Base-by-base conservation (phyloP, 2,888 invertebrate genomes). In the Hymenopus coronatus region DNA sequence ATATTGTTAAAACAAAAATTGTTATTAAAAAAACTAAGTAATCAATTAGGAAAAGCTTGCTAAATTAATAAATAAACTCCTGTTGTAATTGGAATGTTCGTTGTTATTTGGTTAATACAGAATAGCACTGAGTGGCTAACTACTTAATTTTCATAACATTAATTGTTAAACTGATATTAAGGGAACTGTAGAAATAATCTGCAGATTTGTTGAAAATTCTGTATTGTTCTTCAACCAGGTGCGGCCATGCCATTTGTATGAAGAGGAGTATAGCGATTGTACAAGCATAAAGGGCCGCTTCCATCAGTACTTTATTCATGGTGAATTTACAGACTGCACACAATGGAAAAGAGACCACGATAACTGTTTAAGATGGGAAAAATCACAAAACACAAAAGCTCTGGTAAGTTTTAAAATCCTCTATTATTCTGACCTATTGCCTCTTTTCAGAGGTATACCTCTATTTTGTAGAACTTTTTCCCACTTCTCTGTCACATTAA, bases 271-370 rank as follows among this genome's bases (percentile, higher is more conserved):
- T 92, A 94, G 94, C 30, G 97, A 98, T 91, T 98, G 98, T 92
- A 96, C 94, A 88, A 96, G 97, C 91, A 93, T 97, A 28, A 95
- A 94, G 93, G 96, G 95, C 0, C 94, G 98, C 91, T 97, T 98
- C 91, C 96, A 98, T 92, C 98, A 98, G 93, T 96, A 97, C 92
- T 98, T 98, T 92, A 95, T 98, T 89, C 94, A 94, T 93, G 98
- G 98, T 0, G 94, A 96, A 92, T 93, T 94, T 0, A 88, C 95
- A 12, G 96, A 98, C 92, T 98, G 98, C 92, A 94, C 94, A 4
- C 96, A 96, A 91, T 98, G 98, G 98, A 95, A 96, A 91, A 94
- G 94, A 88, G 98, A 98, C 93, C 96, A 95, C 91, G 92, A 95
- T 4, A 97, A 97, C 92, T 98, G 98, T 92, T 93, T 94, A 88